phyloP scores from a whole-genome alignment of 2,113 vertebrate species.

The Xiphias gladius region DNA sequence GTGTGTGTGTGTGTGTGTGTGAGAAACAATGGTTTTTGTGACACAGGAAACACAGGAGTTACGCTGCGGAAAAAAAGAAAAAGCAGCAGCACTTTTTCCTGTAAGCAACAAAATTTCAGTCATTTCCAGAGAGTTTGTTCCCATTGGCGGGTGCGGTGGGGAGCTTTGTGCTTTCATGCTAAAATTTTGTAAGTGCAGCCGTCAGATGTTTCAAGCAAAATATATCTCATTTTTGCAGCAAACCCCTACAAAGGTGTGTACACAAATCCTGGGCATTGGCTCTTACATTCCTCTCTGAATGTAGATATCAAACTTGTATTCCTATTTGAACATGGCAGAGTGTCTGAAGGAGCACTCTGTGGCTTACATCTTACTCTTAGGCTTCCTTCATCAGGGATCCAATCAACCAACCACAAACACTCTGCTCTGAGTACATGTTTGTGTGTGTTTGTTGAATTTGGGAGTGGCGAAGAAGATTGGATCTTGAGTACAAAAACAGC shows the following conservation, averaged over 20 bases:
- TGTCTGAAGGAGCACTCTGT: constrained; percentile 60
- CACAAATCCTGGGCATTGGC: constrained; percentile 54
- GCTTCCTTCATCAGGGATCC: constrained; percentile 54
- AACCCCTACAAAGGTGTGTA: constrained; percentile 42
- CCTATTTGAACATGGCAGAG: constrained; percentile 62
- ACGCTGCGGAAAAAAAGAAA: not conserved
- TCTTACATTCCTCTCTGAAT: constrained; percentile 45
- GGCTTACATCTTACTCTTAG: constrained; percentile 44
- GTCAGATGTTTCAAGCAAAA: constrained; percentile 53
- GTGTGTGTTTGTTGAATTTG: constrained; percentile 35
- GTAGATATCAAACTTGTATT: constrained; percentile 60
- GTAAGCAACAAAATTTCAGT: constrained; percentile 32
- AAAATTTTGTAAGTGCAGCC: constrained; percentile 42
- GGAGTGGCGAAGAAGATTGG: constrained; percentile 34
- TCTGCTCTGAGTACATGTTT: constrained; percentile 38
- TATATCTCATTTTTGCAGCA: constrained; percentile 61
- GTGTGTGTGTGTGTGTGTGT: not conserved
- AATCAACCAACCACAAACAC: constrained; percentile 61
- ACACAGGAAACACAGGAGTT: constrained; percentile 15
- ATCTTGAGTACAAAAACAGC: constrained; percentile 42
- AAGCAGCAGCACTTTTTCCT: constrained; percentile 25
- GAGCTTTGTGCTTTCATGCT: constrained; percentile 45
- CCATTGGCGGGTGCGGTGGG: not conserved
- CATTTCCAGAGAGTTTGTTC: constrained; percentile 34
- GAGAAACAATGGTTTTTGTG: constrained; percentile 29